Base-by-base conservation (phyloP, 2,888 invertebrate species). In the Gasteruption jaculator region DNA sequence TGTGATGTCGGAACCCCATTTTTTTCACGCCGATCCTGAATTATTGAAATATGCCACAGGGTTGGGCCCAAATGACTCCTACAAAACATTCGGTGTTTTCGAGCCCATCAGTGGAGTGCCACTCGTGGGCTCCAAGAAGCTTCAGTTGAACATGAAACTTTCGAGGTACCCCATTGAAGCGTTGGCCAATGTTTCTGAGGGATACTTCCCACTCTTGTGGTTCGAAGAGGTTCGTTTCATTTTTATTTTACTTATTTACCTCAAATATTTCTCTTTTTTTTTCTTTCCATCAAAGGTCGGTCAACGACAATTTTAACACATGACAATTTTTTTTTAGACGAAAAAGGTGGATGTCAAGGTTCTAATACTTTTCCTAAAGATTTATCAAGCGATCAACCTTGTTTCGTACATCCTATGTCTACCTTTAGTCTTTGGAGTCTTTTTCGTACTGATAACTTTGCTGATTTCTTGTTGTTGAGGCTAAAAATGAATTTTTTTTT, bases 1-100 rank as follows among this genome's bases (percentile, higher is more conserved):
- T 15, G 72, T 81, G 24, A 73, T 78, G 11, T 82, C 83, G 0
- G 73, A 80, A 45, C 85, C 85, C 0, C 85, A 85, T 67, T 82
- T 79, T 69, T 76, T 79, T 60, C 70, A 80, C 12, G 81, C 67
- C 1, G 78, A 79, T 8, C 74, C 76, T 5, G 72, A 73, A 31
- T 63, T 81, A 6, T 56, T 74, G 4, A 71, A 74, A 1, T 79
- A 71, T 59, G 76, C 78, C 45, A 68, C 58, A 1, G 81, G 81
- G 5, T 49, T 83, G 24, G 58, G 61, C 1, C 81, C 83, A 0
- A n/a, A 35, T 6, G 65, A 74, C 8, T 71, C 74, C 37, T 84
- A 85, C 52, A 75, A 75, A 32, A 80, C 77, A 7, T 79, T 65
- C 45, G 63, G 81, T 3, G 75, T 78, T 48, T 65, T 85, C 20